Evolutionary conservation across 2,888 invertebrate genomes (phyloP), one percentile per base, ranked within the genome.

Genomic region (Spialia ferax): DNA sequence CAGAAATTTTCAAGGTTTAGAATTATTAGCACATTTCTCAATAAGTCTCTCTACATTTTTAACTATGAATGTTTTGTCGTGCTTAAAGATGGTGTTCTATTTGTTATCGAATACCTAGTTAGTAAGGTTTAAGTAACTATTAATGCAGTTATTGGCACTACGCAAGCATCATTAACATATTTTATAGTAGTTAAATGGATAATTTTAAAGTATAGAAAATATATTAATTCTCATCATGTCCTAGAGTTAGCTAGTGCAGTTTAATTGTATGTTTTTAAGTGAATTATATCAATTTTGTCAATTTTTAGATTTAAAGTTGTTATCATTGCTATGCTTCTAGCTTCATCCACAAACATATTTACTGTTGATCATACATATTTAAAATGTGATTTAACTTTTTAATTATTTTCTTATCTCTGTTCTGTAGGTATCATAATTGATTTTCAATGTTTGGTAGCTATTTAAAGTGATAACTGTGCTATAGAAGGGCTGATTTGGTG

Each of bases 61-160:
- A 93, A 91, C 93, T 94, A 94, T 94, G 87, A 91, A 94, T 94
- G 94, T 94, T 94, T 94, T 94, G 92, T 94, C 94, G 94, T 94
- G 94, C 94, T 94, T 94, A 93, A 93, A 83, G 91, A 91, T 91
- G 94, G 94, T 94, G 94, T 94, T 94, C 94, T 94, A 93, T 94
- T 94, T 94, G 93, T 94, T 94, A 94, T 92, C 86, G 93, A 93
- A 93, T 93, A 93, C 87, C 87, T 94, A 94, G 94, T 79, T 89
- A 84, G 83, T 94, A 94, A 94, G 94, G 83, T 87, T 85, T 88
- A 92, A 90, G 87, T 87, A 91, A 91, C 83, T 87, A 88, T 88
- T 85, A 82, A 85, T 88, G 87, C 94, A 94, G 94, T 94, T 94
- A 94, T 94, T 94, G 94, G 94, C 94, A 94, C 94, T 94, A 93